phyloP scores from a whole-genome alignment of 2,797 vertebrate species.

The Hozukius guyotensis region DNA sequence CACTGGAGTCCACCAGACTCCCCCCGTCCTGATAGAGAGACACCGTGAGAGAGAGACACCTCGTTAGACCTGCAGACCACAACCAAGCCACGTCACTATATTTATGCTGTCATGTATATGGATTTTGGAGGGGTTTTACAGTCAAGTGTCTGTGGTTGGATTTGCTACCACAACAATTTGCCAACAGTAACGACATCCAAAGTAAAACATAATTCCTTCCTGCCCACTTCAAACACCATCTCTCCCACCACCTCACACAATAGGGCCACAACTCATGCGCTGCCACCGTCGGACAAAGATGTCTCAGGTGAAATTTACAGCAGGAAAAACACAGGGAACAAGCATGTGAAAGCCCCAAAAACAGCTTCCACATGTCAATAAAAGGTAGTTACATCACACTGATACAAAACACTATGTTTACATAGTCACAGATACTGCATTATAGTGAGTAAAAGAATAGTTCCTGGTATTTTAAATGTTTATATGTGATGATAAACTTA shows the following conservation, averaged over 20 bases:
- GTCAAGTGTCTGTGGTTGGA: neutral
- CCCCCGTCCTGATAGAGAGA: conserved; percentile 85
- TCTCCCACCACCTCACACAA: conserved; percentile 40
- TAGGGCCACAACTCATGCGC: conserved; percentile 34
- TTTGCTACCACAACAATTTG: neutral
- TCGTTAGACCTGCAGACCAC: conserved; percentile 76
- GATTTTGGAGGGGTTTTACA: neutral
- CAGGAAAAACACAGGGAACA: conserved; percentile 25
- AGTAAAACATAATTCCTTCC: conserved; percentile 6
- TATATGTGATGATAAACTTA: conserved; percentile 52
- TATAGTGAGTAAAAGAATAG: neutral
- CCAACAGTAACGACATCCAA: conserved; percentile 12
- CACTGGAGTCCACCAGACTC: conserved; percentile 86
- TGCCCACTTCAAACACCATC: conserved; percentile 27
- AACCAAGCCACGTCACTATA: conserved; percentile 39
- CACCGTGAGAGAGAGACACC: conserved; percentile 83
- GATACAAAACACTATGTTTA: neutral
- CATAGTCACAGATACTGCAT: neutral
- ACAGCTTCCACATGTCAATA: neutral
- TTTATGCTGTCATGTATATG: neutral
- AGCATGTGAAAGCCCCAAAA: neutral
- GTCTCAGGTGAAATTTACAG: conserved; percentile 48
- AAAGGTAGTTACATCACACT: neutral
- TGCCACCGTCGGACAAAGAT: conserved; percentile 17
- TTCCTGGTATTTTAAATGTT: conserved; percentile 16